Base-by-base conservation (phyloP, 2,888 invertebrate species). In the Hyppa rectilinea region DNA sequence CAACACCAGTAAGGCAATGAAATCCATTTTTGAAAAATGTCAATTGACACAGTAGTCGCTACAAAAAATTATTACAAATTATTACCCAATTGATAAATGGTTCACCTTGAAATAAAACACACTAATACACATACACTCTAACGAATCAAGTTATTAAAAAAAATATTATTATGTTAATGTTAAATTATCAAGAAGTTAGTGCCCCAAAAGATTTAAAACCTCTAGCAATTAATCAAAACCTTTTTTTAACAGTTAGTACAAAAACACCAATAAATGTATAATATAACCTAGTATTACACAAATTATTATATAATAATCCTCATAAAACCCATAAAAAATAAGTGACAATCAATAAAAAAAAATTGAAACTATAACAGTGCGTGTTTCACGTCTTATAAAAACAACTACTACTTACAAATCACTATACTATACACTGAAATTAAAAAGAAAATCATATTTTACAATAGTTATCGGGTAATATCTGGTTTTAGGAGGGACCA, bases 341-440 rank as follows among this genome's bases (percentile, higher is more conserved):
- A n/a, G n/a, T n/a, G n/a, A n/a, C n/a, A n/a, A n/a, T n/a, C n/a
- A n/a, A n/a, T n/a, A n/a, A n/a, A n/a, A n/a, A n/a, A n/a, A n/a
- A n/a, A n/a, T n/a, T n/a, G n/a, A n/a, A 52, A 14, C 2, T 9
- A 38, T 5, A 34, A n/a, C 9, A 23, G 75, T 75, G 79, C 49
- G 58, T 62, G 62, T 36, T 58, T 26, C 20, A 70, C 70, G 56
- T 55, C 58, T 36, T 49, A 43, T 63, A 67, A 72, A n/a, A 40
- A 47, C 1, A 80, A 55, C 9, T 23, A 52, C 36, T 91, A 92
- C 92, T 92, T 85, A 92, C 92, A 89, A 87, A 91, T 88, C 69
- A 86, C 81, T 78, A 80, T 75, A 73, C 64, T 67, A 83, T 85
- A 85, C 58, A 86, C 90, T 90, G 90, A 82, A 90, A 91, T 73